Percentiles rank a stretch among this genome's conserved stretches.
These are phyloP conservation scores for Gymnothorax javanicus DNA, from an alignment of 2,797 vertebrate species.

Conservation along the genomic window DNA sequence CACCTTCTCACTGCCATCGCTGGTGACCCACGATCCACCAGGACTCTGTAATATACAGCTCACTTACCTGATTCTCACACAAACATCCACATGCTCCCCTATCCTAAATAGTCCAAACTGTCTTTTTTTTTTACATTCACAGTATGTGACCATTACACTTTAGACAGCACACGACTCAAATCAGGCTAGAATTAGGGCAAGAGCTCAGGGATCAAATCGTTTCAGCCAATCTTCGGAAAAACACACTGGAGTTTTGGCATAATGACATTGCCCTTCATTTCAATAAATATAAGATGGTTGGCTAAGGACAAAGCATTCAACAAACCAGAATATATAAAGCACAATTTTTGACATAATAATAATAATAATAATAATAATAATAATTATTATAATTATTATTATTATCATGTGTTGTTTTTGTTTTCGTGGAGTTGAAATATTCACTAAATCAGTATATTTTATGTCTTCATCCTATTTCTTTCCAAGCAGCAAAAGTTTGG, in stretches of 20 bases:
- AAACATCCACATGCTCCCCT: constrained; percentile 9
- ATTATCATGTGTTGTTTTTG: background rate
- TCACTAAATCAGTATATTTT: too few relatives aligned
- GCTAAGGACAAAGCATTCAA: background rate
- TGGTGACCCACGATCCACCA: constrained; percentile 51
- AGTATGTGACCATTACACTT: background rate
- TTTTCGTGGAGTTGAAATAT: too few relatives aligned
- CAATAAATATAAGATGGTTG: background rate
- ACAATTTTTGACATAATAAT: background rate
- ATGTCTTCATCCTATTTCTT: background rate
- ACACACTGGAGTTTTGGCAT: background rate
- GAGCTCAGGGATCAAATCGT: background rate
- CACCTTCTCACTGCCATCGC: constrained; percentile 37
- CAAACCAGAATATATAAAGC: background rate
- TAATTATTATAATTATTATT: background rate
- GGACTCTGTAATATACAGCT: constrained; percentile 56
- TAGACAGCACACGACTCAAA: background rate
- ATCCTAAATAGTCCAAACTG: background rate
- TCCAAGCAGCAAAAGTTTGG: background rate
- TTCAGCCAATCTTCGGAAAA: background rate
- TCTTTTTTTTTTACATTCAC: background rate
- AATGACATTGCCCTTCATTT: background rate
- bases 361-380: too few relatives aligned
- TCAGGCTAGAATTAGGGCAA: background rate
- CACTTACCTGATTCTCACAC: constrained; percentile 34